Evolutionary conservation across 2,888 invertebrate species (phyloP).

Genomic region (Coleophora deauratella): DNA sequence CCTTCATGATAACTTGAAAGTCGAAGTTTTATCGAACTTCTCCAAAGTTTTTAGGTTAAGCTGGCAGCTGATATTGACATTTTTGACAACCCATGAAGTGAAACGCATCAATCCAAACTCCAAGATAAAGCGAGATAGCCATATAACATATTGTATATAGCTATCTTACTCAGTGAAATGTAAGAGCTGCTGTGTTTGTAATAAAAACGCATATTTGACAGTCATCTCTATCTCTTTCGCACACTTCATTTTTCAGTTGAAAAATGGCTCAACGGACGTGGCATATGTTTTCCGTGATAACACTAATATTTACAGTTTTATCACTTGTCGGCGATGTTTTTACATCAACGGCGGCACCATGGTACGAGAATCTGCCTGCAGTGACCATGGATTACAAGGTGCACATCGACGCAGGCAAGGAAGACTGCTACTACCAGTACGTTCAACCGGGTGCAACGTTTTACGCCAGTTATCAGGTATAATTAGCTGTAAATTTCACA

Average conservation of each 20-base stretch:
- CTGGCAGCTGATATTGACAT: too few species aligned
- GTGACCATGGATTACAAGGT: slow-evolving; percentile 98
- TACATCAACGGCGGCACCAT: slow-evolving; percentile 77
- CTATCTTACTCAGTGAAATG: too few species aligned
- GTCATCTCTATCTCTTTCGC: slow-evolving; percentile 6
- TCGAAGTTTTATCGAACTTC: neutral
- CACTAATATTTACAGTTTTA: slow-evolving; percentile 65
- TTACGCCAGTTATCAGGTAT: slow-evolving; percentile 95
- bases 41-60: neutral
- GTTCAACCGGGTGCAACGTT: slow-evolving; percentile 93
- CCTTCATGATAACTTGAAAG: slow-evolving; percentile 56
- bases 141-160: too few species aligned
- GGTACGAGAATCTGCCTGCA: slow-evolving; percentile 91
- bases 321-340: slow-evolving; percentile 64
- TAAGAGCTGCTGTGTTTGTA: too few species aligned
- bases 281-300: slow-evolving; percentile 63
- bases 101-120: too few species aligned
- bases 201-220: too few species aligned
- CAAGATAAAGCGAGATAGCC: too few species aligned
- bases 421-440: slow-evolving; percentile 97
- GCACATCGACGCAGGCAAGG: slow-evolving; percentile 92
- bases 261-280: slow-evolving; percentile 71
- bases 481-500: slow-evolving; percentile 21
- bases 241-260: slow-evolving; percentile 14
- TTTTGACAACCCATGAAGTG: too few species aligned